Conservation (phyloP, 2,797 vertebrate genomes). For the Gymnothorax reevesii region DNA sequence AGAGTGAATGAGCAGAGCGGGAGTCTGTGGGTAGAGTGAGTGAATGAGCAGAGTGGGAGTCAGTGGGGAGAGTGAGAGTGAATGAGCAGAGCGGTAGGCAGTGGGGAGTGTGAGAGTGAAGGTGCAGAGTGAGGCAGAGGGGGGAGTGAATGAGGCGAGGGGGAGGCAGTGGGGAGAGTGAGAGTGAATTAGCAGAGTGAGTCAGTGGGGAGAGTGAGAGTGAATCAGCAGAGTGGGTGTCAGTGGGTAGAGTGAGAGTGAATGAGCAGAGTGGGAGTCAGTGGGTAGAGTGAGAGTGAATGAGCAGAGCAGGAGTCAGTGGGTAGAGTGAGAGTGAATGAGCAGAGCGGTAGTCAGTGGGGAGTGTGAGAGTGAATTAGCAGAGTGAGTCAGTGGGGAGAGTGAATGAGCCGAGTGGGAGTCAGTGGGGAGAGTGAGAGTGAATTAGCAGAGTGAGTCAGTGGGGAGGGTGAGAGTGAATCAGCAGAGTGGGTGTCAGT, state of each 20-base stretch:
- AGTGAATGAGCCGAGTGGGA: not conserved
- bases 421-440: not conserved
- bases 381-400: not conserved
- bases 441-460: not conserved
- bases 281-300: too few relatives aligned
- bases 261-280: too few relatives aligned
- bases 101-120: not conserved
- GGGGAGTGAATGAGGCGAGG: too few relatives aligned
- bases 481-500: too few relatives aligned
- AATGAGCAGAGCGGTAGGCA: too few relatives aligned
- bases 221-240: not conserved
- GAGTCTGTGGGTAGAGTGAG: not conserved
- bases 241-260: not conserved
- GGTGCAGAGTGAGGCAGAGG: too few relatives aligned
- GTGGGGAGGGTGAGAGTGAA: not conserved
- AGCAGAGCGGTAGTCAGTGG: too few relatives aligned
- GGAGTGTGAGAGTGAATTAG: not conserved
- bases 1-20: not conserved
- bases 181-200: not conserved
- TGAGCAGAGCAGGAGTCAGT: not conserved
- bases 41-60: too few relatives aligned
- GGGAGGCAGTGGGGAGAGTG: not conserved
- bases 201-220: not conserved
- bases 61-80: not conserved
- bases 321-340: not conserved